Percentiles rank a stretch among this genome's conserved stretches.
These are phyloP conservation scores for Clepsis dumicolana DNA, from an alignment of 2,888 invertebrate species.

Conservation along the genomic window DNA sequence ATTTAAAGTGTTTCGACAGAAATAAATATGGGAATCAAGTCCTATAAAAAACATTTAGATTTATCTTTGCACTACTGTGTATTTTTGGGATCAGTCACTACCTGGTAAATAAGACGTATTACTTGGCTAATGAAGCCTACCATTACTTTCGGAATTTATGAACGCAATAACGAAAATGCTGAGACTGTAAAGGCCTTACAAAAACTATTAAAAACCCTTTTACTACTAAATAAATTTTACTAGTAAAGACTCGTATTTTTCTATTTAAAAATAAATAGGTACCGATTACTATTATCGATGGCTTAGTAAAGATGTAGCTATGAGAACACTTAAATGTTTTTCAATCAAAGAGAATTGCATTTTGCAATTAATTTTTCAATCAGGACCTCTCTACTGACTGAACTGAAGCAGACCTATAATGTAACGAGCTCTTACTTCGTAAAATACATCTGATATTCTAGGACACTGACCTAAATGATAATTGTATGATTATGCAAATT, in stretches of 20 bases:
- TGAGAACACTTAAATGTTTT: not conserved
- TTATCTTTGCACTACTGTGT: not conserved
- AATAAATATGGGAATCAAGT: no score
- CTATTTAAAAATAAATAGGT: not conserved
- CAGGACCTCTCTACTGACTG: constrained; percentile 3
- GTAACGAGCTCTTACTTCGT: constrained; percentile 6
- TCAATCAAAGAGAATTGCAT: constrained; percentile 33
- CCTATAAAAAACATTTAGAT: no score
- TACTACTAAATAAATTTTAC: not conserved
- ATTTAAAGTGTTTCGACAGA: no score
- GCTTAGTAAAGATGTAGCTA: not conserved
- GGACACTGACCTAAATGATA: constrained; percentile 39
- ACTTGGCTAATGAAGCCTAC: not conserved
- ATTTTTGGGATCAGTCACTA: not conserved
- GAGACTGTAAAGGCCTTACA: not conserved
- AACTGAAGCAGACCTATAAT: not conserved
- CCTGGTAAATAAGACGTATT: not conserved
- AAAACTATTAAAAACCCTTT: not conserved
- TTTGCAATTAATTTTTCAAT: constrained; percentile 30
- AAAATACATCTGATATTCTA: constrained; percentile 15
- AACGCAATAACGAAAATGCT: not conserved
- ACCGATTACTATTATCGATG: not conserved
- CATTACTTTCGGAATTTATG: not conserved
- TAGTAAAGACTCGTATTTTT: not conserved
- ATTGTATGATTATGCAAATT: constrained; percentile 38